Conservation (phyloP, 2,888 invertebrate species). For the Amblyjoppa proteus region DNA sequence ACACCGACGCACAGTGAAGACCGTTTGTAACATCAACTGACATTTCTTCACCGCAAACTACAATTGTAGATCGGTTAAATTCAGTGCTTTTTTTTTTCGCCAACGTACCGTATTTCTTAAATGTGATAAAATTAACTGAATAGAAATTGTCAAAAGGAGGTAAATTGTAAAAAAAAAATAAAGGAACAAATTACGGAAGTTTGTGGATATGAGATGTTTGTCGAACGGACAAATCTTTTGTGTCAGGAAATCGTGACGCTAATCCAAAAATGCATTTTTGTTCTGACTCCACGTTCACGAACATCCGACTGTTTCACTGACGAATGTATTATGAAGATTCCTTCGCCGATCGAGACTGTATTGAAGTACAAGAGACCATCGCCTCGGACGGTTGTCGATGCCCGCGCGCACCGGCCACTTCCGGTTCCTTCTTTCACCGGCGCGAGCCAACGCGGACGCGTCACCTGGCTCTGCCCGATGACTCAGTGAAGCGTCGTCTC, state of each 20-base stretch:
- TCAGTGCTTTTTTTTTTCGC: no score
- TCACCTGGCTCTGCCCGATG: conserved; percentile 81
- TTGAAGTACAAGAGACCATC: conserved; percentile 41
- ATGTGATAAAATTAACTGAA: neutral
- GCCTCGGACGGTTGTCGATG: conserved; percentile 19
- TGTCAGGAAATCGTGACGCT: neutral
- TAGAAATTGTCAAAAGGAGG: neutral
- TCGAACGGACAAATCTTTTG: neutral
- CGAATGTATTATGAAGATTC: conserved; percentile 33
- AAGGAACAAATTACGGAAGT: no score
- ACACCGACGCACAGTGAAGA: neutral
- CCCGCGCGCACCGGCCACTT: conserved; percentile 68
- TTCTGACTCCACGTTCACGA: neutral
- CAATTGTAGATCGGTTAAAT: no score
- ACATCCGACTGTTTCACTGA: conserved; percentile 1
- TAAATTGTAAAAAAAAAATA: no score
- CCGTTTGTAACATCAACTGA: neutral
- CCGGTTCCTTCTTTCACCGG: conserved; percentile 76
- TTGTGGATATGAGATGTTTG: neutral
- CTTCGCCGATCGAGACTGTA: neutral
- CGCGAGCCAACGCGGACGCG: conserved; percentile 62
- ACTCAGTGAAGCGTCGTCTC: conserved; percentile 78
- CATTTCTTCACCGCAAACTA: neutral
- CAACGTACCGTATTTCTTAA: no score
- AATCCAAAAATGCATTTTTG: neutral